Conservation (phyloP, 2,113 vertebrate genomes). For the Butastur rufipennis region DNA sequence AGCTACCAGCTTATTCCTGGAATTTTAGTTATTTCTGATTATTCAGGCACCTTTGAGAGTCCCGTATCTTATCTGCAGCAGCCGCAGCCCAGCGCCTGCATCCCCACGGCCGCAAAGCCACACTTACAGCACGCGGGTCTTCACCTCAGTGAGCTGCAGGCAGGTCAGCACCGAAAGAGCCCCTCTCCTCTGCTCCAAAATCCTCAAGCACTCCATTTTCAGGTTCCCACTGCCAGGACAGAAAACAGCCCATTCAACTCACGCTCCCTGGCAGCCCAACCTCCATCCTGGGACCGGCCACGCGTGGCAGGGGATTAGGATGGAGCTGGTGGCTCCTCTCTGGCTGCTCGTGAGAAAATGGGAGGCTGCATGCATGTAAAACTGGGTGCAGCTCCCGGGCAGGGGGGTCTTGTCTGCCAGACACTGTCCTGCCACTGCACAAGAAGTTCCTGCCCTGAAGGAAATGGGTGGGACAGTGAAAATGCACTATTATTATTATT, state of each 20-base stretch:
- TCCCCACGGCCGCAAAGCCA: neutral
- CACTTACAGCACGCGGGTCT: conserved; percentile 73
- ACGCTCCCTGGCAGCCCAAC: accelerated
- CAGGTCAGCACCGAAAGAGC: conserved; percentile 72
- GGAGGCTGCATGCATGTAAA: neutral
- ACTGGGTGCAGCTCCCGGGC: neutral
- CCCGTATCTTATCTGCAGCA: accelerated
- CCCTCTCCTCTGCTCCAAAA: conserved; percentile 73
- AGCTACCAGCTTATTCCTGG: neutral
- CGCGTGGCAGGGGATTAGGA: accelerated
- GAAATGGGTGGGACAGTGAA: neutral
- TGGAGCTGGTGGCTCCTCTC: neutral
- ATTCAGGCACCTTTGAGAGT: neutral
- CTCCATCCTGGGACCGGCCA: accelerated
- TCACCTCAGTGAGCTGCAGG: conserved; percentile 70
- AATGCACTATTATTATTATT: neutral
- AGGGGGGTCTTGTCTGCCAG: neutral
- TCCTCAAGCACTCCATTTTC: conserved; percentile 65
- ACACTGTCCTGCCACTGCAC: neutral
- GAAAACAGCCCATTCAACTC: accelerated
- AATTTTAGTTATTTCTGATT: neutral
- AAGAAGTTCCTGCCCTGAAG: neutral
- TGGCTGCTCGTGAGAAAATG: accelerated
- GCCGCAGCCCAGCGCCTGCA: neutral
- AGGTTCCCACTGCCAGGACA: conserved; percentile 73